phyloP scores from a whole-genome alignment of 1,140 invertebrate genomes.

The Drosophila ananassae region DNA sequence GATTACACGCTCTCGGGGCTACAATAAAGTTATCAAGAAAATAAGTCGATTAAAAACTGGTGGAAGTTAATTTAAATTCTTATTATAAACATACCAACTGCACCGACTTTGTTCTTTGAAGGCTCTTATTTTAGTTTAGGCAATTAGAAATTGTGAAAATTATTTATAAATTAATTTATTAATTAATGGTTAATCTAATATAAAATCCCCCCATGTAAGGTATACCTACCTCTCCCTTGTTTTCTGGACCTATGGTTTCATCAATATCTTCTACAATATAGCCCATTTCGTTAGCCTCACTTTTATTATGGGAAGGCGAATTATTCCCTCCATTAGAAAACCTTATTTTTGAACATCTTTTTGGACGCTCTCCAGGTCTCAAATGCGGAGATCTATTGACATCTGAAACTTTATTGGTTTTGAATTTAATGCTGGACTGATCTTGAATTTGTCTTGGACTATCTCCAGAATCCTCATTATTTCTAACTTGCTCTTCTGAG shows the following conservation, averaged over 20 bases:
- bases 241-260: conserved; percentile 23
- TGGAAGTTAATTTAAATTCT: neutral
- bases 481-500: conserved; percentile 29
- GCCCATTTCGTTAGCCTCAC: conserved; percentile 38
- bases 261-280: conserved; percentile 59
- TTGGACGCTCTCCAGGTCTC: conserved; percentile 4
- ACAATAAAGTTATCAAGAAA: conserved; percentile 19
- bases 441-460: conserved; percentile 32
- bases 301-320: conserved; percentile 39
- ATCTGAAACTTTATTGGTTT: conserved; percentile 71
- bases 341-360: conserved; percentile 40
- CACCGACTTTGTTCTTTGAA: conserved; percentile 69
- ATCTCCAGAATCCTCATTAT: conserved; percentile 35
- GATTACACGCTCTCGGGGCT: conserved; percentile 95
- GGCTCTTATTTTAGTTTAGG: conserved; percentile 29
- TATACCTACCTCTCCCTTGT: conserved; percentile 40
- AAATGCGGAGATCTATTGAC: conserved; percentile 37
- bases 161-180: too few relatives aligned
- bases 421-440: conserved; percentile 50
- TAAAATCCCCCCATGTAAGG: neutral
- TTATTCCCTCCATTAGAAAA: conserved; percentile 24
- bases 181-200: neutral
- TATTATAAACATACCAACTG: conserved; percentile 60
- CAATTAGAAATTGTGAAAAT: conserved; percentile 3
- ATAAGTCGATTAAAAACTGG: neutral